phyloP scores from a whole-genome alignment of 2,888 invertebrate genomes.

The Eubasilissa splendida region DNA sequence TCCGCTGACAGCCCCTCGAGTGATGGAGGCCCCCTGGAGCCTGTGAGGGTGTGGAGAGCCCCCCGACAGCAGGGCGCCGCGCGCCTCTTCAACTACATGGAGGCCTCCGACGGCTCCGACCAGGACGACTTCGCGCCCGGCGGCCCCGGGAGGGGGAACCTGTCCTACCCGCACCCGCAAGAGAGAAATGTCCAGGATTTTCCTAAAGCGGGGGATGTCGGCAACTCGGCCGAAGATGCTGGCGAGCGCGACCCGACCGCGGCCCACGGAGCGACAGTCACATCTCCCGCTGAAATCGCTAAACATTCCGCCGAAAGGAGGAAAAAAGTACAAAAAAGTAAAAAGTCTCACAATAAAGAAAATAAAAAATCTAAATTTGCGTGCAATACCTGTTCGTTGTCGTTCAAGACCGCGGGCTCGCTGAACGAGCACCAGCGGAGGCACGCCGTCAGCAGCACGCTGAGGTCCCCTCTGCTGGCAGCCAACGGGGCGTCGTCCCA shows the following conservation, averaged over 20 bases:
- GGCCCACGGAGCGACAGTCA: slow-evolving; percentile 56
- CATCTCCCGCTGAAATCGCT: slow-evolving; percentile 68
- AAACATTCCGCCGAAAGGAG: slow-evolving; percentile 60
- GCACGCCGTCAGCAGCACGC: slow-evolving; percentile 67
- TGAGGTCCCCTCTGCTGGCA: slow-evolving; percentile 62
- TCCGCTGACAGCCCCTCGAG: slow-evolving; percentile 58
- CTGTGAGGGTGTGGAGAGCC: slow-evolving; percentile 62
- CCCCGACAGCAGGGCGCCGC: slow-evolving; percentile 77
- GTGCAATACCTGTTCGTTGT: slow-evolving; percentile 67
- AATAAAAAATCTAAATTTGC: slow-evolving; percentile 63
- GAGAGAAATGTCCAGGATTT: slow-evolving; percentile 71
- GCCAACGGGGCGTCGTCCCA: slow-evolving; percentile 60
- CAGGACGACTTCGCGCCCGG: slow-evolving; percentile 59
- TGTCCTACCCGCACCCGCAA: slow-evolving; percentile 47
- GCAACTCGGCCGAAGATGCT: slow-evolving; percentile 62
- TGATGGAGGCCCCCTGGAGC: slow-evolving; percentile 61
- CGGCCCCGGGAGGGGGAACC: slow-evolving; percentile 62
- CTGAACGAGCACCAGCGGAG: slow-evolving; percentile 65
- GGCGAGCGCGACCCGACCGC: slow-evolving; percentile 58
- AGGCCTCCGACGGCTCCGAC: slow-evolving; percentile 77
- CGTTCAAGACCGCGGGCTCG: slow-evolving; percentile 66
- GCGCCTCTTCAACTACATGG: slow-evolving; percentile 81
- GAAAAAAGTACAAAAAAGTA: slow-evolving; percentile 57
- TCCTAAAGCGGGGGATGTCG: slow-evolving; percentile 77
- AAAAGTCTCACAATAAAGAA: slow-evolving; percentile 57